Base-by-base conservation (phyloP, 2,797 vertebrate genomes). In the Ceryle rudis region DNA sequence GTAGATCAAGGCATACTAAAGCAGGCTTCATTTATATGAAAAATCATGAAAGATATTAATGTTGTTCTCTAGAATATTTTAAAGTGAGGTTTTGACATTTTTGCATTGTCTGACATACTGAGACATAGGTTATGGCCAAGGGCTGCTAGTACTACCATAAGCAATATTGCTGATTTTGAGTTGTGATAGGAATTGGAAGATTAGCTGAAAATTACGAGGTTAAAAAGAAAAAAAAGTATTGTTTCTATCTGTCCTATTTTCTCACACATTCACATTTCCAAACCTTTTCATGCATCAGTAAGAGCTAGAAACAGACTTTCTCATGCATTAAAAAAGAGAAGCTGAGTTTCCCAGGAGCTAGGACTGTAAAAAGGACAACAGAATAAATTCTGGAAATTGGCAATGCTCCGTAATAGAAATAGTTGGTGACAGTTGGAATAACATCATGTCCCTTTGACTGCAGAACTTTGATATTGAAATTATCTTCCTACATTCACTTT, bases 401-500 rank as follows among this genome's bases (percentile, higher is more conserved):
- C 42, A 72, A 16, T 54, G 29, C 12, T 87, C 75, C 0, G 2
- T 64, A 79, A 72, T 16, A 71, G 42, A 88, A 95, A 70, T 39
- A 57, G 70, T 28, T 73, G 60, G 58, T 72, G 73, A 42, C 33
- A 78, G 75, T 3, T 78, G 66, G 84, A 94, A 79, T 25, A 79
- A 20, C 42, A 73, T 60, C 69, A 83, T 2, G 0, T 88, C 93
- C 79, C 44, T 93, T 72, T 83, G 69, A 39, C 72, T 90, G 49
- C 33, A n/a, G 75, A 81, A 70, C 62, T 89, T 95, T 55, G 80
- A 81, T 95, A 93, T 66, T 93, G 79, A 91, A 94, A 94, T 81
- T 78, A 55, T 64, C 46, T 89, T 39, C 7, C 80, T 84, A 62
- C 19, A 51, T 91, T 91, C 25, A 12, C 26, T 75, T 88, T 21